These are phyloP conservation scores for Ariolimax columbianus DNA, from an alignment of 2,888 invertebrate species.

Conservation along the genomic window DNA sequence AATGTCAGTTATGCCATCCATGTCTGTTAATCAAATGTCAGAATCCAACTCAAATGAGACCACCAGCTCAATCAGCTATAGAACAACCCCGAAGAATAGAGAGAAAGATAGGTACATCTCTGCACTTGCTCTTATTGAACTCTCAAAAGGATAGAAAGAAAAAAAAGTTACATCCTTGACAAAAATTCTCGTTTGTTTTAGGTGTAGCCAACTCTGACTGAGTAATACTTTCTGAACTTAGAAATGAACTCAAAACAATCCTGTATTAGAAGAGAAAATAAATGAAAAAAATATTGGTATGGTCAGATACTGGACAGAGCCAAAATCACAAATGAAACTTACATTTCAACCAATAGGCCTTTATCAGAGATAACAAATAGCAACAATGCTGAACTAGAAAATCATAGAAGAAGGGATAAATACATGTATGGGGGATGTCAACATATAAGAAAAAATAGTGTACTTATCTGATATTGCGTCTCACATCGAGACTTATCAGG, in stretches of 20 bases:
- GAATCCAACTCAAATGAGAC: constrained; percentile 10
- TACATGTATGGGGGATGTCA: too few species aligned
- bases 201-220: not conserved
- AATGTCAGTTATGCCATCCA: not conserved
- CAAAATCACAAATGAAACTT: too few species aligned
- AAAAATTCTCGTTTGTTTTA: not conserved
- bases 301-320: too few species aligned
- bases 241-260: not conserved
- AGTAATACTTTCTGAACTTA: not conserved
- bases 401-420: too few species aligned
- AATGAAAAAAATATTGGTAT: too few species aligned
- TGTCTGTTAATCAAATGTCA: not conserved
- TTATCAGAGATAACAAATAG: too few species aligned
- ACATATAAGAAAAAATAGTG: too few species aligned
- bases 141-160: constrained; percentile 66
- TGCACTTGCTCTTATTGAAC: constrained; percentile 72
- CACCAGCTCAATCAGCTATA: constrained; percentile 36
- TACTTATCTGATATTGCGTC: too few species aligned
- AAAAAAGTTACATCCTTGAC: not conserved
- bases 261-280: not conserved
- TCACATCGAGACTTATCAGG: too few species aligned
- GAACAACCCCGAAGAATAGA: constrained; percentile 42
- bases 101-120: constrained; percentile 70
- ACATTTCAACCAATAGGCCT: too few species aligned
- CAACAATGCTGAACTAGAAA: too few species aligned